A percentile compares a stretch with the other conserved stretches of the same genome.
phyloP scores from a whole-genome alignment of 2,113 vertebrate genomes.

The Hippolais icterina region DNA sequence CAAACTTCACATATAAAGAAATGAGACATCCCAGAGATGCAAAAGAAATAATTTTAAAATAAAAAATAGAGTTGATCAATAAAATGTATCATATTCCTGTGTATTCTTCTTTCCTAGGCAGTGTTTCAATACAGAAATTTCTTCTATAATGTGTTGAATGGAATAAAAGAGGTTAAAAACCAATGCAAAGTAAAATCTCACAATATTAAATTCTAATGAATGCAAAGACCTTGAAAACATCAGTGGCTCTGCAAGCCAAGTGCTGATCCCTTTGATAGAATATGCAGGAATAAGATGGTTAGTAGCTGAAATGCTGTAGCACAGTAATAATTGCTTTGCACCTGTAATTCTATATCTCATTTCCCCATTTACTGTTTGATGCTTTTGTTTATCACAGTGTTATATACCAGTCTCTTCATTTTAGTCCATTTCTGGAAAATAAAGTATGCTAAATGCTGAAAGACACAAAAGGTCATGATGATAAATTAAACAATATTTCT shows the following conservation, averaged over 20 bases:
- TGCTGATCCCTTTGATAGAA: conserved; percentile 25
- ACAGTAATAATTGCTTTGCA: conserved; percentile 6
- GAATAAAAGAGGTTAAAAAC: conserved; percentile 39
- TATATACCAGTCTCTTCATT: conserved; percentile 24
- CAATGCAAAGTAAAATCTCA: not conserved
- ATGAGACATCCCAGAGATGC: accelerated
- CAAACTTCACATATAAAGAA: not conserved
- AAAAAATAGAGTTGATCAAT: not conserved
- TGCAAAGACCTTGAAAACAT: conserved; percentile 68
- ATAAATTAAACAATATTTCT: conserved; percentile 39
- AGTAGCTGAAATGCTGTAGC: conserved; percentile 8
- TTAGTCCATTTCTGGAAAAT: not conserved
- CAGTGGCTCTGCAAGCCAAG: conserved; percentile 25
- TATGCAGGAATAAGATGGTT: conserved; percentile 23
- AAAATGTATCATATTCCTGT: not conserved
- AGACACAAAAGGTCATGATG: not conserved
- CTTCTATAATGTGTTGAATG: not conserved
- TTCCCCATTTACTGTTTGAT: conserved; percentile 16
- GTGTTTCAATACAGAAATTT: not conserved
- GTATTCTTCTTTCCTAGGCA: conserved; percentile 8
- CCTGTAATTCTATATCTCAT: conserved; percentile 19
- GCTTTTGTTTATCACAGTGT: conserved; percentile 51
- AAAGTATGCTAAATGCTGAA: not conserved
- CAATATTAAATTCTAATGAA: conserved; percentile 61
- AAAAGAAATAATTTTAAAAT: not conserved